These are phyloP conservation scores for Characodon lateralis DNA, from an alignment of 2,797 vertebrate species.

Conservation along the genomic window DNA sequence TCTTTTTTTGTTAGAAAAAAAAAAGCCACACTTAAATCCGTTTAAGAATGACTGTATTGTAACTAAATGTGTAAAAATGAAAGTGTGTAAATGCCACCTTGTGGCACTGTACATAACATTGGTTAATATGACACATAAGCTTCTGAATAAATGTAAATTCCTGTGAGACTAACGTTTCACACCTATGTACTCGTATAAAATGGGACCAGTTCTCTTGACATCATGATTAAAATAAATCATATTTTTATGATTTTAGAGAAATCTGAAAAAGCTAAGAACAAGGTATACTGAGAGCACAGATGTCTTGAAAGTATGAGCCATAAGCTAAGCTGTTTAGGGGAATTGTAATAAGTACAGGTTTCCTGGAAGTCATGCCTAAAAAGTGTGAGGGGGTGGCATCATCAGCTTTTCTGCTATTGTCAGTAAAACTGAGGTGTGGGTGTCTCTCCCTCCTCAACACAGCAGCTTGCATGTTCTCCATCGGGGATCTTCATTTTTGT, in stretches of 20 bases:
- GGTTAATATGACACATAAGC: background rate
- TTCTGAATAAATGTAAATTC: background rate
- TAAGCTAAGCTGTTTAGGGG: conserved; percentile 22
- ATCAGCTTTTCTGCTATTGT: conserved; percentile 42
- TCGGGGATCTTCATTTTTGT: conserved; percentile 39
- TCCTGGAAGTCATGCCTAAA: conserved; percentile 71
- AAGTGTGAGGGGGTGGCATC: conserved; percentile 41
- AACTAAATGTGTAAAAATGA: background rate
- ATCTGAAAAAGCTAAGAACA: background rate
- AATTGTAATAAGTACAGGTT: conserved; percentile 40
- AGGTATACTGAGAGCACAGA: background rate
- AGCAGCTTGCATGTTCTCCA: conserved; percentile 18
- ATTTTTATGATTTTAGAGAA: background rate
- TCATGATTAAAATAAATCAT: background rate
- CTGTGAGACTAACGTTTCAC: background rate
- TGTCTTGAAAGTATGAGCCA: conserved; percentile 43
- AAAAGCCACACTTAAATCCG: no score
- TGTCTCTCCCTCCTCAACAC: conserved; percentile 43
- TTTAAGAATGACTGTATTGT: no score
- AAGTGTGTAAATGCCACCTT: background rate
- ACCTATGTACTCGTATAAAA: background rate
- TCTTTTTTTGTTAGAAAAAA: no score
- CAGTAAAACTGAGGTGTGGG: conserved; percentile 56
- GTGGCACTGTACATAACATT: background rate
- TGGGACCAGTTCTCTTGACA: background rate